Base-by-base conservation (phyloP, 2,113 vertebrate species). In the Larimichthys polyactis region DNA sequence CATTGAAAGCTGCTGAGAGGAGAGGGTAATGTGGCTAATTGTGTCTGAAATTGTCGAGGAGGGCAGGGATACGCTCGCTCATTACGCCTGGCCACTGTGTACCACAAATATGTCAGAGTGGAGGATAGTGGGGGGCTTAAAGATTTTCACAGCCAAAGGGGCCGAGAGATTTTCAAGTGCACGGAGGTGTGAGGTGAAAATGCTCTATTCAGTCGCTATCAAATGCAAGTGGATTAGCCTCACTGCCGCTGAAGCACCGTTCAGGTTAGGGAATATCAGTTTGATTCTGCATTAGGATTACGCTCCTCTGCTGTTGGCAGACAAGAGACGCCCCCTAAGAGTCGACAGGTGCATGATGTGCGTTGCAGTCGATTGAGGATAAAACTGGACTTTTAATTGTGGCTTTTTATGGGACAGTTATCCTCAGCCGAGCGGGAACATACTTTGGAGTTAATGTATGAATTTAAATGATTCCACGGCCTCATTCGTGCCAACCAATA, bases 21-120 rank as follows among this genome's bases (percentile, higher is more conserved):
- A 77, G 57, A 81, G 87, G 87, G 81, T 94, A 92, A 93, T 86
- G 80, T 89, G 88, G 77, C 89, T 94, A 93, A 95, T 93, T 87
- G 77, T 86, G 84, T 92, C 84, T 84, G 85, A 92, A 93, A 89
- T 90, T 79, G 87, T 86, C 40, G 32, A 73, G 55, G 71, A 44
- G 66, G 46, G 44, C 40, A 15, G 89, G 89, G 84, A 88, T 66
- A 51, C 51, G 59, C 72, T n/a, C 3, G 2, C 55, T 92, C 75
- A 90, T 93, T 93, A 89, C 85, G 52, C 82, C 29, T 66, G 85
- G 85, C 54, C 84, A 57, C 58, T 70, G 84, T 92, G 82, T 62
- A 77, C 27, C 51, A 14, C 51, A 75, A 64, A 70, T 65, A 54
- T 71, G 78, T 83, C 44, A 16, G 76, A 85, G 75, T 20, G 66